Conservation (phyloP, 2,888 invertebrate genomes). For the Diarsia brunnea region DNA sequence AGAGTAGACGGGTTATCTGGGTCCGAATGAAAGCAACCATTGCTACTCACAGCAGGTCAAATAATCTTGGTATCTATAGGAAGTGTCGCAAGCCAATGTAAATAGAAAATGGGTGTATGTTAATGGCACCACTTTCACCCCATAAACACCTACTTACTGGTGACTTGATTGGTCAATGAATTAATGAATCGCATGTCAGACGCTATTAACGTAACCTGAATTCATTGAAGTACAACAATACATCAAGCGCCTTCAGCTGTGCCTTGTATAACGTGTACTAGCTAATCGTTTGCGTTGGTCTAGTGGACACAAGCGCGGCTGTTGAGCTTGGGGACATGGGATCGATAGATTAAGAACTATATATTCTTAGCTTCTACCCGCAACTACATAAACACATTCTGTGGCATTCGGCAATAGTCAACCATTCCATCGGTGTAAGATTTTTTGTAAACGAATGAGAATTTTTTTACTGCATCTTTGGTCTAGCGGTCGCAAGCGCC, state of each 20-base stretch:
- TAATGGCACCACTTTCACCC: conserved; percentile 27
- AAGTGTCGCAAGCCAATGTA: background rate
- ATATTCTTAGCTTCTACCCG: background rate
- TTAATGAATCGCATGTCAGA: conserved; percentile 16
- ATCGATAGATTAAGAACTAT: background rate
- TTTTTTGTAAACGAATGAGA: no score
- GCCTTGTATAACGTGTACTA: background rate
- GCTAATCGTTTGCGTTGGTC: conserved; percentile 1
- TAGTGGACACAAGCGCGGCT: background rate
- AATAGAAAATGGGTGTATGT: background rate
- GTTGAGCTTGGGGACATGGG: background rate
- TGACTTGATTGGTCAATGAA: conserved; percentile 18
- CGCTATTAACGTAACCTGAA: conserved; percentile 34
- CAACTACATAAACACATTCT: background rate
- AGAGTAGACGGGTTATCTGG: background rate
- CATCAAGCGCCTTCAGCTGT: conserved; percentile 7
- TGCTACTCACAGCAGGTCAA: background rate
- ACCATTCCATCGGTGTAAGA: no score
- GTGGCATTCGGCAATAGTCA: background rate
- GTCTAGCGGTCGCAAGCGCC: no score
- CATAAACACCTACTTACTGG: conserved; percentile 17
- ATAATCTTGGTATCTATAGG: background rate
- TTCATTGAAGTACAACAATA: conserved; percentile 1
- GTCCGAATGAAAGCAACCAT: background rate
- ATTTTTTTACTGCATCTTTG: no score